Percentiles rank a stretch among this genome's conserved stretches.
Evolutionary conservation across 2,797 vertebrate genomes (phyloP).

Genomic region (Hypotaenidia philippensis): DNA sequence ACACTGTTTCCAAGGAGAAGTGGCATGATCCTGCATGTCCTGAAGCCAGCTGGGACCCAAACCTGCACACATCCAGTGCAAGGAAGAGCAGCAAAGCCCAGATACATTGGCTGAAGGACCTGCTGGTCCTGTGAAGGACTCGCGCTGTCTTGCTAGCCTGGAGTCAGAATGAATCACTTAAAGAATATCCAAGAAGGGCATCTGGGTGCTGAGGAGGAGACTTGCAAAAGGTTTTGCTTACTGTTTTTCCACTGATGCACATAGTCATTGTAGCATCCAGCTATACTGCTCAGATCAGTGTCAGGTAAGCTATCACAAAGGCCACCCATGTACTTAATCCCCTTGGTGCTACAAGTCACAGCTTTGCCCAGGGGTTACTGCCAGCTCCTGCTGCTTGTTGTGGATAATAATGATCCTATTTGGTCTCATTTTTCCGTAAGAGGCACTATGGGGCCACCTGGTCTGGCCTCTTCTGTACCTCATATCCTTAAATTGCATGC

Average conservation of each 20-base stretch:
- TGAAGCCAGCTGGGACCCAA: neutral
- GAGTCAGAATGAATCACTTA: neutral
- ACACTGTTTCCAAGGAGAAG: neutral
- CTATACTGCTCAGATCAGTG: neutral
- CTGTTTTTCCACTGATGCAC: neutral
- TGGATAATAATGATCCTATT: neutral
- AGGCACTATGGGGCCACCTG: neutral
- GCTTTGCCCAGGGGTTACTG: neutral
- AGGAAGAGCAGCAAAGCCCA: neutral
- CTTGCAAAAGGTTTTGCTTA: neutral
- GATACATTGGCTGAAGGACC: neutral
- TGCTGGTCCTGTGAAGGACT: neutral
- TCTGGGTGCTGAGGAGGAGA: neutral
- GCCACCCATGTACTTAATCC: neutral
- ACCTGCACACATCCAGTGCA: neutral
- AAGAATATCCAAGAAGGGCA: neutral
- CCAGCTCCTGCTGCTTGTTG: neutral
- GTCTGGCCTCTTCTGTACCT: neutral
- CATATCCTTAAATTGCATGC: neutral
- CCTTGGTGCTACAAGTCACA: neutral
- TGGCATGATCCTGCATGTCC: neutral
- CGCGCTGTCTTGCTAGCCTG: neutral
- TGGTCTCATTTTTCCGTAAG: neutral
- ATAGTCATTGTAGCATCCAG: neutral
- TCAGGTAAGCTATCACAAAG: neutral